phyloP scores from a whole-genome alignment of 2,888 invertebrate species.

The Dysmachus trigonus region DNA sequence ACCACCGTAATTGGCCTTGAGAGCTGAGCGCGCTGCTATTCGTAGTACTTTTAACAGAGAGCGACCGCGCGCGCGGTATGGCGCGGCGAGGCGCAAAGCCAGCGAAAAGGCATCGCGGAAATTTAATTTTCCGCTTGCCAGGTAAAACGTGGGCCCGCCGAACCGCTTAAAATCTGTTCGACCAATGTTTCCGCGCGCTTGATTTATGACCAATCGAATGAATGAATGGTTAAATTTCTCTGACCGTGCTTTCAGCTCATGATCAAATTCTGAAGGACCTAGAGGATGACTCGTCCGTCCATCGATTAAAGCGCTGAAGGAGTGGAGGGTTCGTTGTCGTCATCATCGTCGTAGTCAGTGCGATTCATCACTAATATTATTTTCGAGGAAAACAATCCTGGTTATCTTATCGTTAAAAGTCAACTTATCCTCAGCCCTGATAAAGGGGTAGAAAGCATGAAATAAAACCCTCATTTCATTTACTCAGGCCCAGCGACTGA shows the following conservation, averaged over 20 bases:
- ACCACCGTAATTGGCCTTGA: constrained; percentile 4
- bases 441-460: constrained; percentile 12
- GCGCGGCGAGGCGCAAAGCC: not conserved
- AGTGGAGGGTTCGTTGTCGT: not conserved
- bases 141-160: not conserved
- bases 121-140: constrained; percentile 18
- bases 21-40: not conserved
- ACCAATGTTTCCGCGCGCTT: not conserved
- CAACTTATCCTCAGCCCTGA: not conserved
- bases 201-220: not conserved
- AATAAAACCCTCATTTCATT: constrained; percentile 29
- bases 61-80: too few species aligned
- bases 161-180: not conserved
- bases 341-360: not conserved
- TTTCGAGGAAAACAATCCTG: not conserved
- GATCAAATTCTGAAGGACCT: not conserved
- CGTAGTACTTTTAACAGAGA: too few species aligned
- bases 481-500: not conserved
- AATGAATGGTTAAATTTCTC: not conserved
- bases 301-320: not conserved
- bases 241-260: not conserved
- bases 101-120: constrained; percentile 2
- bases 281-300: not conserved
- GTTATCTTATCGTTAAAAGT: not conserved
- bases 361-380: not conserved